Base-by-base conservation (phyloP, 2,888 invertebrate genomes). In the Tetropium fuscum region DNA sequence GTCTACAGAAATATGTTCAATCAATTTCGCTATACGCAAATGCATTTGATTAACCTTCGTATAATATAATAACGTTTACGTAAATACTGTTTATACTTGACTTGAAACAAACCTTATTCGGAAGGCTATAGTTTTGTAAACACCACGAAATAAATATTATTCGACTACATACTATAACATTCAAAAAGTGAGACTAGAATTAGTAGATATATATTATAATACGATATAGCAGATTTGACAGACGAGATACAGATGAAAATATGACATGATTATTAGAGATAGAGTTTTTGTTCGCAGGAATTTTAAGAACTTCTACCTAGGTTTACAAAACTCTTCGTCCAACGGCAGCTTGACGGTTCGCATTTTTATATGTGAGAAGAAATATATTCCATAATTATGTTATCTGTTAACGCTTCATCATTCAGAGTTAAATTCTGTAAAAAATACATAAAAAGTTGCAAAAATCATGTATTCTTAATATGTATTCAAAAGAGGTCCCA, bases 181-280 rank as follows among this genome's bases (percentile, higher is more conserved):
- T 68, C 64, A 72, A 70, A 73, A 70, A 66, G 70, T 72, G 70
- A 71, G 73, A 73, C 70, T 73, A 70, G 63, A 58, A 59, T 62
- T 60, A 66, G 61, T 60, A 53, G 47, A 53, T 69, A 68, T 62
- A 70, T 67, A 62, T 60, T 65, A 66, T 64, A 63, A 66, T 57
- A 44, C 65, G 64, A 63, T 63, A 69, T 63, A 69, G 69, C 66
- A 65, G 66, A 67, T 53, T 67, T 55, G 64, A 68, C 69, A 69
- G 69, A 69, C 59, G 69, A 56, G 48, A 48, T 65, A 65, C 60
- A 62, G 62, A 54, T 60, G 47, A 59, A 53, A 61, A 47, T 48
- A 45, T 49, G n/a, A n/a, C n/a, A 47, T 45, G 30, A 32, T 27
- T 41, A 38, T 53, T 53, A 19, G 57, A 57, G 47, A 38, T 55